Evolutionary conservation across 2,113 vertebrate species (phyloP).

Genomic region (Nesoenas mayeri): DNA sequence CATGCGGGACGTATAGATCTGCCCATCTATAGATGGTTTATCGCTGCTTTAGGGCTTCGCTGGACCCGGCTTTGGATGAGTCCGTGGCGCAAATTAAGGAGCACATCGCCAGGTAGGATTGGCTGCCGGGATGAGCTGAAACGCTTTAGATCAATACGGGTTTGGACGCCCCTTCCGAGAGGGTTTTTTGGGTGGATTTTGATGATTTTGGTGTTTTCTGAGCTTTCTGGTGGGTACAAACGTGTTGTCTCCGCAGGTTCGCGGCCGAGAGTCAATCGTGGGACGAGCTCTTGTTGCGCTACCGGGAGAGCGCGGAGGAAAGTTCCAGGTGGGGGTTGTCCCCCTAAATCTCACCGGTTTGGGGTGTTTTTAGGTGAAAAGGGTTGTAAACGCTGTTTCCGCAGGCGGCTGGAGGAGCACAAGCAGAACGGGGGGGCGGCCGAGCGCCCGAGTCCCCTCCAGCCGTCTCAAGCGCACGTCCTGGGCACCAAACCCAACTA

Average conservation of each 20-base stretch:
- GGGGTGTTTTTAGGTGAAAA: too few species aligned
- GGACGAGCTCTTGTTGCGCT: constrained; percentile 23
- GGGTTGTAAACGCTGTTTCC: background rate
- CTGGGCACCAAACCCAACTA: constrained; percentile 73
- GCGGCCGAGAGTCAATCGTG: background rate
- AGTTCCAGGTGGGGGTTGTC: constrained; percentile 5
- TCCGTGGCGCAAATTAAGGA: background rate
- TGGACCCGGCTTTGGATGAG: background rate
- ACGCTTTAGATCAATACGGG: too few species aligned
- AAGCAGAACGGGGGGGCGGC: background rate
- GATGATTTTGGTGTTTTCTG: too few species aligned
- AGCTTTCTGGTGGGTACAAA: too few species aligned
- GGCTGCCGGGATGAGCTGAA: too few species aligned
- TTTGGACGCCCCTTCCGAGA: too few species aligned
- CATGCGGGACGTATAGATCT: too few species aligned
- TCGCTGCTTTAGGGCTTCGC: background rate
- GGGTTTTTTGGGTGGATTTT: background rate
- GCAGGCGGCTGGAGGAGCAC: constrained; percentile 45
- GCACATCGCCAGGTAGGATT: background rate
- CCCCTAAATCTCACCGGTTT: too few species aligned
- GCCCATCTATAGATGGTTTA: accelerated
- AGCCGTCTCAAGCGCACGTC: constrained; percentile 62
- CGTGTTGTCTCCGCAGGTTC: background rate
- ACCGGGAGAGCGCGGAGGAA: background rate
- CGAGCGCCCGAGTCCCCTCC: background rate